These are phyloP conservation scores for Magallana gigas DNA, from an alignment of 1,140 invertebrate genomes.

Conservation along the genomic window DNA sequence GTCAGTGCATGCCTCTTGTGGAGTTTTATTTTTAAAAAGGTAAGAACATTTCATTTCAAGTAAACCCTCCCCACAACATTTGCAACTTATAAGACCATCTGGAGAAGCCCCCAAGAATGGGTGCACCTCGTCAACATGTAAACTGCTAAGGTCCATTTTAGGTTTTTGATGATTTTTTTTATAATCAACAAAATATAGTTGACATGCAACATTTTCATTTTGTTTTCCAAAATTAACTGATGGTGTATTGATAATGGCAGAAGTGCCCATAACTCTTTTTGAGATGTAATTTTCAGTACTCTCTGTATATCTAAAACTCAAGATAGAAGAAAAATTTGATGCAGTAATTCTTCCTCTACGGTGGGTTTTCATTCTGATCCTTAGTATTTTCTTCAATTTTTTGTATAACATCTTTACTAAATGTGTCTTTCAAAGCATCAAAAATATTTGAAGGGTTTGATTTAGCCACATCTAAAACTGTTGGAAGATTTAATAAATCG, in stretches of 20 bases:
- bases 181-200: neutral
- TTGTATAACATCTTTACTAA: neutral
- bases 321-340: constrained; percentile 31
- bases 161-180: neutral
- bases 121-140: neutral
- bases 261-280: constrained; percentile 22
- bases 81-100: constrained; percentile 37
- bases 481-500: neutral
- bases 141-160: neutral
- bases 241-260: neutral
- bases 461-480: constrained; percentile 3
- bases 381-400: neutral
- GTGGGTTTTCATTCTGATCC: neutral
- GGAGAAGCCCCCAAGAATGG: constrained; percentile 43
- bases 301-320: constrained; percentile 11
- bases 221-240: neutral
- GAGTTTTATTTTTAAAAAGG: constrained; percentile 34
- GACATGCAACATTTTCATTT: neutral
- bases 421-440: neutral
- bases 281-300: constrained; percentile 19
- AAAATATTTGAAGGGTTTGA: neutral
- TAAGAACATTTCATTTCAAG: constrained; percentile 48
- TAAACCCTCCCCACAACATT: constrained; percentile 45
- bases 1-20: neutral
- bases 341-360: constrained; percentile 21